Conservation (phyloP, 2,797 vertebrate species). For the Sebastes taczanowskii region DNA sequence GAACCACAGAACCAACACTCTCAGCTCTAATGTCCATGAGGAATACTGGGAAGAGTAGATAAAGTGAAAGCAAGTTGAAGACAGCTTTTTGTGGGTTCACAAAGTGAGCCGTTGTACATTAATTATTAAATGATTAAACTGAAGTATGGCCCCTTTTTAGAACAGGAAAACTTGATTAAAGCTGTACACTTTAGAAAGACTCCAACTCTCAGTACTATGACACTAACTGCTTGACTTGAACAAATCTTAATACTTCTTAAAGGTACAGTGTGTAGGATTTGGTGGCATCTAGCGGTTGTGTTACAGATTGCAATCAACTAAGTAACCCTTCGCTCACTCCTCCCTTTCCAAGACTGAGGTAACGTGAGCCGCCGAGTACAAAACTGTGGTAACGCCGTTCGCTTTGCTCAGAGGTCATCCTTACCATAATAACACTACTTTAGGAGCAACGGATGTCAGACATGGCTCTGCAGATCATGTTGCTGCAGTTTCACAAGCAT, state of each 20-base stretch:
- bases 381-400: too few species aligned
- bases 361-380: too few species aligned
- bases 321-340: too few species aligned
- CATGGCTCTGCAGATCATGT: too few species aligned
- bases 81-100: slow-evolving; percentile 16
- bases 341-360: too few species aligned
- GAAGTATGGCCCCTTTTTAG: neutral
- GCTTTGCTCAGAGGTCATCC: too few species aligned
- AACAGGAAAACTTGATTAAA: neutral
- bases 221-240: too few species aligned
- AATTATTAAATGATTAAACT: slow-evolving; percentile 26
- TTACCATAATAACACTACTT: too few species aligned
- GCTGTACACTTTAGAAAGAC: neutral
- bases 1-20: slow-evolving; percentile 36
- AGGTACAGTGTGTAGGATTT: neutral
- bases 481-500: too few species aligned
- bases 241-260: neutral
- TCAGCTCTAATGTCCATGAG: slow-evolving; percentile 20
- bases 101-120: slow-evolving; percentile 22
- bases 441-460: too few species aligned
- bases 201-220: neutral
- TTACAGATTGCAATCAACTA: too few species aligned
- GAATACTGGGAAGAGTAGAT: neutral
- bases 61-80: slow-evolving; percentile 2
- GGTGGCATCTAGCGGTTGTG: too few species aligned